phyloP scores from a whole-genome alignment of 2,888 invertebrate species.

The Copidosoma aretas region DNA sequence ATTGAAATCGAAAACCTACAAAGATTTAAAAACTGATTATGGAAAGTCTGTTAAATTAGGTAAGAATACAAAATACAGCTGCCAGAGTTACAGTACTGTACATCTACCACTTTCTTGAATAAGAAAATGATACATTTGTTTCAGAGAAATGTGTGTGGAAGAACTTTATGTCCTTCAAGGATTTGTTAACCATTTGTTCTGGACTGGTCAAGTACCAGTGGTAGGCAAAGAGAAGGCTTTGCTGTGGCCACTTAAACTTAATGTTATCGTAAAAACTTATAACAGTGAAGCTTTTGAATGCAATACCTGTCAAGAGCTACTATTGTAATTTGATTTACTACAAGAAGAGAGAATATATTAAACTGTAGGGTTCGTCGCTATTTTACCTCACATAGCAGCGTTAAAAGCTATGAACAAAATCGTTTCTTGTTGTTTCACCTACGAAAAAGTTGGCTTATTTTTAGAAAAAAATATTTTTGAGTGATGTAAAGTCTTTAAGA shows the following conservation, averaged over 20 bases:
- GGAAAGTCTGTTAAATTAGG: neutral
- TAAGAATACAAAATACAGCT: neutral
- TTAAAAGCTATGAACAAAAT: too few relatives aligned
- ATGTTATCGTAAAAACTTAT: neutral
- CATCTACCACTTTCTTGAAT: neutral
- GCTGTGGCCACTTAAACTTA: neutral
- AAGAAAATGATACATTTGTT: neutral
- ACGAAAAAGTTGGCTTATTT: too few relatives aligned
- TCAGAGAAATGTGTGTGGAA: neutral
- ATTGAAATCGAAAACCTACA: neutral
- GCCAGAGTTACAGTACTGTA: neutral
- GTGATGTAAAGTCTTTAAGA: too few relatives aligned
- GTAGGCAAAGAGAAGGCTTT: slow-evolving; percentile 1
- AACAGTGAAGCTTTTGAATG: neutral
- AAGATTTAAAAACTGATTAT: neutral
- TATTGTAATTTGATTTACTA: too few relatives aligned
- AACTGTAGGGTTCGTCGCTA: too few relatives aligned
- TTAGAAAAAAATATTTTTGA: too few relatives aligned
- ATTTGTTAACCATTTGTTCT: neutral
- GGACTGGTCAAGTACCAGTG: neutral
- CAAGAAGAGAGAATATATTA: too few relatives aligned
- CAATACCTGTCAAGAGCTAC: neutral
- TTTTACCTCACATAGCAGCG: too few relatives aligned
- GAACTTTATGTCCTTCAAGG: slow-evolving; percentile 7
- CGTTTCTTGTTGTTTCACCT: too few relatives aligned